Base-by-base conservation (phyloP, 2,888 invertebrate species). In the Fabriciana adippe region DNA sequence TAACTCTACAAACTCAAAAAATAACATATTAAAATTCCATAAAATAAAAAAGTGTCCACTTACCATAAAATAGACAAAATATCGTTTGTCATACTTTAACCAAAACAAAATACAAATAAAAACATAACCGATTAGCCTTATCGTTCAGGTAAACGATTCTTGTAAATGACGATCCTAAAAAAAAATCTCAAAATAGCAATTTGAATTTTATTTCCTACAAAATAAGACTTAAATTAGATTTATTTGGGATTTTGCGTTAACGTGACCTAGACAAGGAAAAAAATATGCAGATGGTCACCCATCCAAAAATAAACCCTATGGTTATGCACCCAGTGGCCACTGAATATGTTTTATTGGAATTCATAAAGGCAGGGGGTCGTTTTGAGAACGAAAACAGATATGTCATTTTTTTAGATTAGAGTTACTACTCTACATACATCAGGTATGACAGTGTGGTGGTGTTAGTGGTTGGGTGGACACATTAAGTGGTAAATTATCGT, bases 41-140 rank as follows among this genome's bases (percentile, higher is more conserved):
- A 35, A 61, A 18, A 15, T 1, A 35, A 60, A 59, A 31, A 57
- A 60, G 11, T n/a, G 64, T 21, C 53, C 26, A 60, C 60, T 48
- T 47, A 64, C 68, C 68, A 68, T 64, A 66, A 70, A 66, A 61
- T 48, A 69, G 59, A 72, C 67, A 63, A 75, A 72, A 73, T 75
- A 75, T 72, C 72, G 69, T 75, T 76, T 74, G 75, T 82, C 81
- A 82, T 78, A 72, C 75, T 69, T 70, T 75, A 73, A 77, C 78
- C 61, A 64, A 70, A 71, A 71, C 60, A 69, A 73, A 70, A 72
- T 60, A 72, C 84, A 89, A 90, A 90, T 86, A 90, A 87, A 59
- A 87, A 84, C 81, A 83, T 87, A 84, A 89, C 85, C 84, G 91
- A 91, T 91, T 89, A 90, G 82, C 75, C 76, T 87, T 89, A 91